phyloP scores from a whole-genome alignment of 2,113 vertebrate species.

The Halcyon malimbica region DNA sequence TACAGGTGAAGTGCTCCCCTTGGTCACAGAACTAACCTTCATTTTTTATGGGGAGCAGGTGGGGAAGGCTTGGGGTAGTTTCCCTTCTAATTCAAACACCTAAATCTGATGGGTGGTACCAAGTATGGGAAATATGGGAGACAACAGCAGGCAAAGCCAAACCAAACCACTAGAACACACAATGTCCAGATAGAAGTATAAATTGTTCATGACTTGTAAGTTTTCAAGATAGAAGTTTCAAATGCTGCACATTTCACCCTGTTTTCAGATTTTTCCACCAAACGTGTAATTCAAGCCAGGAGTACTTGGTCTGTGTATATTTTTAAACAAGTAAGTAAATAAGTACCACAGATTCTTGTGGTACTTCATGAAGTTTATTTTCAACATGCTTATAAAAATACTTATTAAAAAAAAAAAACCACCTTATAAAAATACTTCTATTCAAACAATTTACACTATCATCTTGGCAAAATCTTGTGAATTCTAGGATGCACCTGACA shows the following conservation, averaged over 20 bases:
- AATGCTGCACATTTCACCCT: background rate
- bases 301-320: accelerated
- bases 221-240: background rate
- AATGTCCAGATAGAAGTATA: background rate
- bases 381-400: background rate
- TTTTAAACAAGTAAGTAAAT: background rate
- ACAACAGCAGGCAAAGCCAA: background rate
- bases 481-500: background rate
- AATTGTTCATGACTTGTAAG: too few relatives aligned
- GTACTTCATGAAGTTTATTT: background rate
- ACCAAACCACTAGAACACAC: background rate
- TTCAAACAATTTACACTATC: background rate
- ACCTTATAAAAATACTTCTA: background rate
- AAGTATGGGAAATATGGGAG: background rate
- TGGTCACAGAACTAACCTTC: background rate
- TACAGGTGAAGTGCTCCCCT: background rate
- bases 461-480: background rate
- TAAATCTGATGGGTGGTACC: background rate
- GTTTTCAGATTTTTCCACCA: background rate
- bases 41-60: background rate
- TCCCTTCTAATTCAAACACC: background rate
- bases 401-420: background rate
- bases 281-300: background rate
- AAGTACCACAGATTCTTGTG: background rate
- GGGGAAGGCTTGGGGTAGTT: background rate